Evolutionary conservation across 2,113 vertebrate species (phyloP).

Genomic region (Oreotrochilus melanogaster): DNA sequence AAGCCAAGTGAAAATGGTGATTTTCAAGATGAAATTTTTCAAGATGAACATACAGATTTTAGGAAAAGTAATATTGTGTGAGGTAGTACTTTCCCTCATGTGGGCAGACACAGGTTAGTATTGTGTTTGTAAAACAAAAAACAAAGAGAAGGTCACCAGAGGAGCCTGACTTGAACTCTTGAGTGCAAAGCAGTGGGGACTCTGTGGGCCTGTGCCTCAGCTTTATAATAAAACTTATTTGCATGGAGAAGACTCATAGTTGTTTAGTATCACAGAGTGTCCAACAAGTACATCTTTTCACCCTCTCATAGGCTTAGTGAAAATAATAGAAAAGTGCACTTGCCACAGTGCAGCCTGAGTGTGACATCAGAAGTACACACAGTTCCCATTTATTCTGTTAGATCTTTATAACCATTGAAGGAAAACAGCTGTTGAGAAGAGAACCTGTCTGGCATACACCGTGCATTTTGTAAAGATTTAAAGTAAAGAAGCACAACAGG

Average conservation of each 20-base stretch:
- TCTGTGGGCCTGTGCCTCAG: not conserved
- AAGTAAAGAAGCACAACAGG: not conserved
- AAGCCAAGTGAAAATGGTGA: too few relatives aligned
- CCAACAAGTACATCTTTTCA: not conserved
- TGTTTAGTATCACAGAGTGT: not conserved
- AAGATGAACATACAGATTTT: not conserved
- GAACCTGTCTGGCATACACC: not conserved
- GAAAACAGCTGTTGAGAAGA: not conserved
- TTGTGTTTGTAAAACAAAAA: not conserved
- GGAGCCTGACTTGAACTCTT: not conserved
- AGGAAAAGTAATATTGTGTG: not conserved
- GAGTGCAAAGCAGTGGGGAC: not conserved
- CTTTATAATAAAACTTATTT: not conserved
- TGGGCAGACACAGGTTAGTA: not conserved
- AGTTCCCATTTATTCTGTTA: not conserved
- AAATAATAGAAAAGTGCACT: not conserved
- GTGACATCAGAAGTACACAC: accelerated
- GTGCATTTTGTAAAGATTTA: not conserved
- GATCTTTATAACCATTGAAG: not conserved
- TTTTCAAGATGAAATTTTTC: too few relatives aligned
- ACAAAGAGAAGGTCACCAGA: not conserved
- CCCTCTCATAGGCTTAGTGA: not conserved
- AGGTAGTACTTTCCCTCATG: not conserved
- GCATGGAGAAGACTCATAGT: not conserved
- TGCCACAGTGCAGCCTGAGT: not conserved